Evolutionary conservation across 2,888 invertebrate species (phyloP), one percentile per base, ranked within the genome.

Genomic region (Drosophila lacicola): DNA sequence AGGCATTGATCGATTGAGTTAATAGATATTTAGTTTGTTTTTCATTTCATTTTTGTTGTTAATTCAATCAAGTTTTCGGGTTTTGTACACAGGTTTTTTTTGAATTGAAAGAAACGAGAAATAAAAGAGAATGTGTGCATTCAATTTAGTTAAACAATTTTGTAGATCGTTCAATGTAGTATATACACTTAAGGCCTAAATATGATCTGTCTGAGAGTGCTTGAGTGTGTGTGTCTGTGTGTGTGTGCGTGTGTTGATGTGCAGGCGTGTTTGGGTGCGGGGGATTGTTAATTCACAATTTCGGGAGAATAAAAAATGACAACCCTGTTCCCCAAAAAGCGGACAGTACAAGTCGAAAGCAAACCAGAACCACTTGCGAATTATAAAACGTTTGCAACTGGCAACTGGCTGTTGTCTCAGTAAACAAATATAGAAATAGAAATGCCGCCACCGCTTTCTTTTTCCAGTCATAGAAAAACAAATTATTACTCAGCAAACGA

Each of bases 121-220:
- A 80, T 78, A 88, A 88, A 85, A 82, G 82, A 86, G 70, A 78
- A 87, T 88, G 85, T 82, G 89, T 82, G 88, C 88, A 83, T 74
- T 69, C 72, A 89, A 87, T 85, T 87, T 89, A 89, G 88, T 89
- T 70, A 77, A 77, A 74, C 77, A 70, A 77, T 87, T 87, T 78
- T 37, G 64, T 65, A 73, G 61, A 62, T 74, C 36, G 34, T 71
- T 67, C 21, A 47, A 50, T 56, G 44, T 70, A 53, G 36, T 41
- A 49, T 25, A 69, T 33, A 51, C 62, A 70, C 65, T 80, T 86
- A 77, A 74, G 51, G 53, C 44, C 74, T 82, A 74, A 66, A 53
- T 58, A 60, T 77, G 86, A 79, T 61, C 47, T 67, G 62, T 50
- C 56, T 55, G 60, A 19, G 51, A 44, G 46, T 61, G 29, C 46